A percentile compares a stretch with the other conserved stretches of the same genome.
phyloP scores from a whole-genome alignment of 2,113 vertebrate species.

The Pterocles gutturalis region DNA sequence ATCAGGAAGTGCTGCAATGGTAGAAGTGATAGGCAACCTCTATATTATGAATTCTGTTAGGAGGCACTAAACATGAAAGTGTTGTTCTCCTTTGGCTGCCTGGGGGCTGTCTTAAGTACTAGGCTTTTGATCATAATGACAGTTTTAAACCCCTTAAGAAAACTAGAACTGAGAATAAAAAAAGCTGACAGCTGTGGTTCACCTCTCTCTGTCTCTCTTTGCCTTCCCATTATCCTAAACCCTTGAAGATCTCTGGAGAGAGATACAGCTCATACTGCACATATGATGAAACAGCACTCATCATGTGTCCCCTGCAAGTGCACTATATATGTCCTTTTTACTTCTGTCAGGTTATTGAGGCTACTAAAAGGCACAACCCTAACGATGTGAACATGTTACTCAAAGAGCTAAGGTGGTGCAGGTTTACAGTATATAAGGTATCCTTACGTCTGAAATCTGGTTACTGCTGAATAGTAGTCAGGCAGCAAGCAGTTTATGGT shows the following conservation, averaged over 20 bases:
- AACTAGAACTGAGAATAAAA: slow-evolving; percentile 69
- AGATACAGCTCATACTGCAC: neutral
- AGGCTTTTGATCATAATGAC: slow-evolving; percentile 73
- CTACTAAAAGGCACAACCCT: neutral
- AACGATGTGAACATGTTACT: neutral
- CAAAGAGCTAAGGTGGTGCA: neutral
- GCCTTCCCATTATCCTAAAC: slow-evolving; percentile 39
- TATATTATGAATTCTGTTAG: slow-evolving; percentile 46
- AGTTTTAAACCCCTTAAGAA: slow-evolving; percentile 70
- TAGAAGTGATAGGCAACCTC: neutral
- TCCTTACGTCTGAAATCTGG: neutral
- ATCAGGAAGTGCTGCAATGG: neutral
- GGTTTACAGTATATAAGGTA: neutral
- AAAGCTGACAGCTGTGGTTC: slow-evolving; percentile 55
- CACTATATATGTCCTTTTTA: neutral
- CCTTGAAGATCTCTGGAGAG: slow-evolving; percentile 32
- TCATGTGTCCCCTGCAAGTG: neutral
- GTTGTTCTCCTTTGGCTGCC: slow-evolving; percentile 34
- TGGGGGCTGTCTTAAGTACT: slow-evolving; percentile 42
- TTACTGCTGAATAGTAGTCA: neutral
- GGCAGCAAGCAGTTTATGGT: neutral
- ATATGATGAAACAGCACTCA: neutral
- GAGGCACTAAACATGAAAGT: slow-evolving; percentile 57
- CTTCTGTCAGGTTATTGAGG: neutral
- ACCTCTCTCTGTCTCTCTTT: slow-evolving; percentile 6